These are phyloP conservation scores for Brachymystax lenok DNA, from an alignment of 2,797 vertebrate species.

Conservation along the genomic window DNA sequence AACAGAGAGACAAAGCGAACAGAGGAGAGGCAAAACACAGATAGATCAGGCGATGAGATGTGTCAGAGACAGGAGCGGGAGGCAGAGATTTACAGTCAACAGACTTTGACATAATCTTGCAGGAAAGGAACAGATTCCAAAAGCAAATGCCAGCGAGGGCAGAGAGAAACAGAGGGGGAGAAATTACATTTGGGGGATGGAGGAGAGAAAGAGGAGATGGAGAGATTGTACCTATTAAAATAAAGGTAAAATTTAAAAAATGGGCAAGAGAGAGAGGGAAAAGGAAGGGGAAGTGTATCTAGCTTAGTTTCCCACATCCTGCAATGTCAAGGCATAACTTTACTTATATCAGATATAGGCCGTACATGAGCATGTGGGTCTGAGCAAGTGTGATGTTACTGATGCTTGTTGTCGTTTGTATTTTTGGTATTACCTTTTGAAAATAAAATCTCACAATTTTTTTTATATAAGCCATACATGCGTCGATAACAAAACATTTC, in stretches of 20 bases:
- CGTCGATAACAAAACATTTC: too few species aligned
- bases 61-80: neutral
- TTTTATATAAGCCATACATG: too few species aligned
- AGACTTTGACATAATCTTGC: neutral
- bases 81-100: neutral
- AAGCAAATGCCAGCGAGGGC: neutral
- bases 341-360: neutral
- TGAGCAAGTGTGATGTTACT: too few species aligned
- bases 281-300: conserved; percentile 28
- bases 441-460: neutral
- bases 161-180: neutral
- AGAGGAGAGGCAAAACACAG: conserved; percentile 10
- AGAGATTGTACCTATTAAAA: neutral
- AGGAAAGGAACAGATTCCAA: neutral
- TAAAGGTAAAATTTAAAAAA: too few species aligned
- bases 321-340: conserved; percentile 39
- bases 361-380: too few species aligned
- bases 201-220: neutral
- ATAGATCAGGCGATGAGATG: conserved; percentile 2
- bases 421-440: too few species aligned
- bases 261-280: neutral
- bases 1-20: conserved; percentile 30
- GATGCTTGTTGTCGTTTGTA: too few species aligned
- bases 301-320: conserved; percentile 35
- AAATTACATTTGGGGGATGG: neutral